These are phyloP conservation scores for Vanessa atalanta DNA, from an alignment of 1,140 invertebrate species.

Conservation along the genomic window DNA sequence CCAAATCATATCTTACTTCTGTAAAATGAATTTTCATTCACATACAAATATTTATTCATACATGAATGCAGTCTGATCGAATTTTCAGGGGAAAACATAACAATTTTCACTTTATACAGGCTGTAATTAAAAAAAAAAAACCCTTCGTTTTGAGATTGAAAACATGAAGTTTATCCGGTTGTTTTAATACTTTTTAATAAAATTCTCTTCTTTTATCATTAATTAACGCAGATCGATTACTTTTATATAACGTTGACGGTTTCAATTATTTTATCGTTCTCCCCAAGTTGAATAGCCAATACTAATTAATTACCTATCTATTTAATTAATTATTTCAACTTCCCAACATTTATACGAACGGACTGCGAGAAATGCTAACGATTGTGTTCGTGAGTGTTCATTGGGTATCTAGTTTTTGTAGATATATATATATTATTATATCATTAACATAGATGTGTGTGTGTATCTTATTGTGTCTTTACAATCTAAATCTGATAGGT, in stretches of 20 bases:
- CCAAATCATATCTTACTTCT: slow-evolving; percentile 36
- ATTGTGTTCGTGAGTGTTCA: neutral
- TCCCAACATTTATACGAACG: slow-evolving; percentile 48
- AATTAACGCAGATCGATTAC: slow-evolving; percentile 62
- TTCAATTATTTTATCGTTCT: slow-evolving; percentile 69
- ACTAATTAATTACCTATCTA: slow-evolving; percentile 73
- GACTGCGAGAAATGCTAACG: neutral
- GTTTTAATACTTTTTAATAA: slow-evolving; percentile 48
- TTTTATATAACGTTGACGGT: slow-evolving; percentile 72
- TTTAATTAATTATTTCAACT: slow-evolving; percentile 63
- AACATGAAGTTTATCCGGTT: slow-evolving; percentile 30
- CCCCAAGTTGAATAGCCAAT: slow-evolving; percentile 54
- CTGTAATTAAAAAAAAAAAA: slow-evolving; percentile 31
- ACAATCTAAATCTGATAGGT: too few species aligned
- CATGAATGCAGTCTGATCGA: slow-evolving; percentile 40
- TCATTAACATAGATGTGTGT: too few species aligned
- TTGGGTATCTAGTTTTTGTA: neutral
- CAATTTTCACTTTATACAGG: slow-evolving; percentile 28
- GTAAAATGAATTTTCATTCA: slow-evolving; percentile 40
- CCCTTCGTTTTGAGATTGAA: slow-evolving; percentile 12
- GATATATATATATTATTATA: too few species aligned
- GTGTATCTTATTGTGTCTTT: too few species aligned
- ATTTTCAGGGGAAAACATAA: slow-evolving; percentile 33
- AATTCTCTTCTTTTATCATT: slow-evolving; percentile 52
- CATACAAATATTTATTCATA: slow-evolving; percentile 39